Evolutionary conservation across 2,797 vertebrate genomes (phyloP).

Genomic region (Mus caroli): DNA sequence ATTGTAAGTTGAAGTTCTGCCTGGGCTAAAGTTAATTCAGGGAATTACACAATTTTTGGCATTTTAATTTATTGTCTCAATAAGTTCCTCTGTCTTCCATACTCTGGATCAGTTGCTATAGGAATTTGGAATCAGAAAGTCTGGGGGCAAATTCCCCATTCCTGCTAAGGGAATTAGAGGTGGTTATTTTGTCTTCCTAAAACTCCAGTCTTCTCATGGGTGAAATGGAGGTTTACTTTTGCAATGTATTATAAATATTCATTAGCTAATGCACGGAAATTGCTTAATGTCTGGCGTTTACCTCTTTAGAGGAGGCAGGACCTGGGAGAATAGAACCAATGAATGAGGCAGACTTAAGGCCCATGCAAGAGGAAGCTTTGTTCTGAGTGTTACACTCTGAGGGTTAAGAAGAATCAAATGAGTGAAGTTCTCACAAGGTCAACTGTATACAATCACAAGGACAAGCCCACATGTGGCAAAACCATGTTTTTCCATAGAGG

Average conservation of each 20-base stretch:
- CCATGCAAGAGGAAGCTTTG: not conserved
- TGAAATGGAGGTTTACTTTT: conserved; percentile 2
- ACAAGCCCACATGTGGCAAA: not conserved
- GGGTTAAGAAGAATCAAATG: not conserved
- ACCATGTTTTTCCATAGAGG: not conserved
- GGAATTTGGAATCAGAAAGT: not conserved
- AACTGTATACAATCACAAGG: not conserved
- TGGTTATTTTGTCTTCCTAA: not conserved
- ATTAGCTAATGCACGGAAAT: not conserved
- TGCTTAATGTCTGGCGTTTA: not conserved
- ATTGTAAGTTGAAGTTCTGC: not conserved
- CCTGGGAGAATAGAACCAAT: not conserved
- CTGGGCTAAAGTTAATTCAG: not conserved
- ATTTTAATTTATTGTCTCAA: conserved; percentile 22
- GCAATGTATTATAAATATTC: not conserved
- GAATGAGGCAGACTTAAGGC: not conserved
- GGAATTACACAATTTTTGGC: not conserved
- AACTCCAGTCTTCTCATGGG: conserved; percentile 10
- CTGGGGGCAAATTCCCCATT: not conserved
- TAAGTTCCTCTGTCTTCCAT: not conserved
- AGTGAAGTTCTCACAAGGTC: not conserved
- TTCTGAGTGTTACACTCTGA: not conserved
- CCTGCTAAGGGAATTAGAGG: not conserved
- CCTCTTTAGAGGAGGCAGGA: not conserved
- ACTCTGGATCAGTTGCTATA: not conserved